Percentiles rank a stretch among this genome's conserved stretches.
phyloP scores from a whole-genome alignment of 2,113 vertebrate species.

The Dryoscopus gambensis region DNA sequence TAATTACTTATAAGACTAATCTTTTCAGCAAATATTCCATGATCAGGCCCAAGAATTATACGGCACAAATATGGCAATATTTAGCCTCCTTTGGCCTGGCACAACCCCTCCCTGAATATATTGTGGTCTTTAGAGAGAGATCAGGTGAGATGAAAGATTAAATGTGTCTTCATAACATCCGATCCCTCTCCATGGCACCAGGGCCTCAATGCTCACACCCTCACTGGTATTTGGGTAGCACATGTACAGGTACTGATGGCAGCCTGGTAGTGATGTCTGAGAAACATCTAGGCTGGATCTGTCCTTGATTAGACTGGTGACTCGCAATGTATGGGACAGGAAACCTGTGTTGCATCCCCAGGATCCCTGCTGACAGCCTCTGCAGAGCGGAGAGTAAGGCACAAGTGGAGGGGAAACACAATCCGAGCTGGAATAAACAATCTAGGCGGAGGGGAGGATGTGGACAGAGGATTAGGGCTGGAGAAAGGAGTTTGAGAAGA shows the following conservation, averaged over 20 bases:
- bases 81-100: background rate
- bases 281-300: background rate
- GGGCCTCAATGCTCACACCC: background rate
- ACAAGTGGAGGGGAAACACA: background rate
- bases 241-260: accelerated
- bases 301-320: background rate
- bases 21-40: background rate
- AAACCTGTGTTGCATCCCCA: background rate
- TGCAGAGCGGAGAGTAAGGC: background rate
- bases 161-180: background rate
- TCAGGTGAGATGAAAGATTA: background rate
- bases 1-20: conserved; percentile 9
- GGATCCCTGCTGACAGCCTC: background rate
- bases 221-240: background rate
- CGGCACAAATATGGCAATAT: background rate
- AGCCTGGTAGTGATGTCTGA: background rate
- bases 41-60: background rate
- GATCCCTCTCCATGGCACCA: background rate
- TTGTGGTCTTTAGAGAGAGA: background rate
- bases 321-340: background rate
- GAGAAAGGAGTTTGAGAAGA: background rate
- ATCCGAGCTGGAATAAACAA: background rate
- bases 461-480: background rate
- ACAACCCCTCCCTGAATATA: background rate
- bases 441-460: background rate